These are phyloP conservation scores for Latrodectus elegans DNA, from an alignment of 2,888 invertebrate species.

Conservation along the genomic window DNA sequence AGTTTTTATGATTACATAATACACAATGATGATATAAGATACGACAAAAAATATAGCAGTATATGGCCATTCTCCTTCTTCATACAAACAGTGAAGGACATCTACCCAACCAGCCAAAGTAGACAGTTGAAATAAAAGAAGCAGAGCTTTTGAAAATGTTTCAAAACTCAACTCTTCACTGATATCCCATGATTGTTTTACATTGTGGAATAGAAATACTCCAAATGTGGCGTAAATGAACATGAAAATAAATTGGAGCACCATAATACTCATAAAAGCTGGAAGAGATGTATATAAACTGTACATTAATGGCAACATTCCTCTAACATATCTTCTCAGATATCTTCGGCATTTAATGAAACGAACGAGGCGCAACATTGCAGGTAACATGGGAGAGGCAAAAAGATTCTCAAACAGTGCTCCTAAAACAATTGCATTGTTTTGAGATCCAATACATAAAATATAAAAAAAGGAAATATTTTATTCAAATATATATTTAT, in stretches of 20 bases:
- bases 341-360: constrained; percentile 60
- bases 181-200: constrained; percentile 61
- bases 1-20: constrained; percentile 60
- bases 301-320: constrained; percentile 48
- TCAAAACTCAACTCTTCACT: constrained; percentile 60
- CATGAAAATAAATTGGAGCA: constrained; percentile 59
- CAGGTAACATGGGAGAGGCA: constrained; percentile 63
- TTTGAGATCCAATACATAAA: no score
- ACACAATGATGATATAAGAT: constrained; percentile 61
- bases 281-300: constrained; percentile 54
- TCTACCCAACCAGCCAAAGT: constrained; percentile 65
- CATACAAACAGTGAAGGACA: constrained; percentile 48
- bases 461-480: no score
- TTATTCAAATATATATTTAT: no score
- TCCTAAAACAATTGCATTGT: constrained; percentile 23
- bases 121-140: constrained; percentile 59
- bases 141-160: constrained; percentile 61
- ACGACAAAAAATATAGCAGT: constrained; percentile 48
- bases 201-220: constrained; percentile 46
- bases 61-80: constrained; percentile 20
- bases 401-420: constrained; percentile 56
- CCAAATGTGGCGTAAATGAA: constrained; percentile 65
- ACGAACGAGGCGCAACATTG: constrained; percentile 58
- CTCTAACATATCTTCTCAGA: constrained; percentile 51
- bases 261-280: constrained; percentile 42